Conservation (phyloP, 2,113 vertebrate genomes). For the Calidris pugnax region DNA sequence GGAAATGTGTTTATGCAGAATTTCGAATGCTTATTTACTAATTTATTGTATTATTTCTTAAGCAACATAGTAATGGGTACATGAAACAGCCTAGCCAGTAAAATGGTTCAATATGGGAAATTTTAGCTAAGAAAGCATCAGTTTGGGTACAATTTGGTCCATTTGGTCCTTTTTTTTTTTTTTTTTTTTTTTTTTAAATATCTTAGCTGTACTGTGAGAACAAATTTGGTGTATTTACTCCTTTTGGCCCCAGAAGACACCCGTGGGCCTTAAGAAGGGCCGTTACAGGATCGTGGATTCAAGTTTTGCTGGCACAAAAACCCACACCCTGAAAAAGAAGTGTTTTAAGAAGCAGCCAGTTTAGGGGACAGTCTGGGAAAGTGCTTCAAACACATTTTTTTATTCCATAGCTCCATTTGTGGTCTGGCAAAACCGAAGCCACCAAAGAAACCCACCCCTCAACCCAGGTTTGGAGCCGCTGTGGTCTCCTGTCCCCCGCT, state of each 20-base stretch:
- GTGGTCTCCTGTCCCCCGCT: background rate
- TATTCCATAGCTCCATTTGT: background rate
- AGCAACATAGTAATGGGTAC: background rate
- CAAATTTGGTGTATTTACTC: background rate
- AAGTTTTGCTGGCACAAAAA: background rate
- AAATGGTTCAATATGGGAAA: background rate
- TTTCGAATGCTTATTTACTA: background rate
- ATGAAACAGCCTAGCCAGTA: background rate
- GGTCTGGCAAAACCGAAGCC: background rate
- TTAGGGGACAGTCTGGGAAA: background rate
- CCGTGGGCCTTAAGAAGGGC: background rate
- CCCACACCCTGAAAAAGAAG: background rate
- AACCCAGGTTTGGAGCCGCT: background rate
- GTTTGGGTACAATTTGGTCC: background rate
- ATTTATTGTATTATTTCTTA: background rate
- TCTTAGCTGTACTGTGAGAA: background rate
- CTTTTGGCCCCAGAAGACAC: background rate
- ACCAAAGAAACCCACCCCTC: background rate
- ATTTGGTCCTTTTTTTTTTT: background rate
- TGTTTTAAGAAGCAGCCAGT: background rate
- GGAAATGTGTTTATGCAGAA: background rate
- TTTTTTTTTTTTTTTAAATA: background rate
- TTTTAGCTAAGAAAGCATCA: background rate
- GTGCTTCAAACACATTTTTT: background rate
- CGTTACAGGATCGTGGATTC: background rate